Evolutionary conservation across 1,140 invertebrate species (phyloP), one percentile per base, ranked within the genome.

Genomic region (Lutraria rhynchaena): DNA sequence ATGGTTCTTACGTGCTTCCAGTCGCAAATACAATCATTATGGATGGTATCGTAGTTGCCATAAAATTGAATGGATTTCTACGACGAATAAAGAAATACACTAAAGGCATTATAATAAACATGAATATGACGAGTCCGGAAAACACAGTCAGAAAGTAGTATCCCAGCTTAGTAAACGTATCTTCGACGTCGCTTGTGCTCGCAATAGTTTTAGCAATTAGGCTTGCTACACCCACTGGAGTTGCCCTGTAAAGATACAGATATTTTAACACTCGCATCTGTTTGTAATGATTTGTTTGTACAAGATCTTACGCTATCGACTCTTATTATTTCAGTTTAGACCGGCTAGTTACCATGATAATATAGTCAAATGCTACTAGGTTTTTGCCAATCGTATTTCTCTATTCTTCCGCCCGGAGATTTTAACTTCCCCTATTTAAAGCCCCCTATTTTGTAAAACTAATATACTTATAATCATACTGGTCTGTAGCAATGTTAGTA

Each of bases 191-290:
- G 46, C 94, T 93, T 22, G 98, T 95, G 41, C 95, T 95, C 2
- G 98, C 93, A 83, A 99, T 96, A 92, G 98, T 98, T n/a, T 96
- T 96, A 69, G 96, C 96, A 84, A 98, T 98, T 24, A 98, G 95
- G 60, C 96, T 97, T 82, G 96, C 95, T 70, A 98, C 96, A 37
- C 97, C 97, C 27, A 98, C 87, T 0, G 97, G 97, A 0, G 96
- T 97, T 74, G 97, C 94, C 94, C 95, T 95, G 87, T 33, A 86
- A 60, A 31, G 51, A 75, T n/a, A n/a, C n/a, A n/a, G n/a, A n/a
- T n/a, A n/a, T n/a, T n/a, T n/a, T 27, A 49, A n/a, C n/a, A n/a
- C 11, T 49, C 46, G n/a, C 11, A 49, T n/a, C 46, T n/a, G n/a
- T n/a, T 11, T n/a, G 11, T 49, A n/a, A 49, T 49, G 11, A 13